Evolutionary conservation across 2,113 vertebrate genomes (phyloP), one percentile per base, ranked within the genome.

Genomic region (Struthio camelus): DNA sequence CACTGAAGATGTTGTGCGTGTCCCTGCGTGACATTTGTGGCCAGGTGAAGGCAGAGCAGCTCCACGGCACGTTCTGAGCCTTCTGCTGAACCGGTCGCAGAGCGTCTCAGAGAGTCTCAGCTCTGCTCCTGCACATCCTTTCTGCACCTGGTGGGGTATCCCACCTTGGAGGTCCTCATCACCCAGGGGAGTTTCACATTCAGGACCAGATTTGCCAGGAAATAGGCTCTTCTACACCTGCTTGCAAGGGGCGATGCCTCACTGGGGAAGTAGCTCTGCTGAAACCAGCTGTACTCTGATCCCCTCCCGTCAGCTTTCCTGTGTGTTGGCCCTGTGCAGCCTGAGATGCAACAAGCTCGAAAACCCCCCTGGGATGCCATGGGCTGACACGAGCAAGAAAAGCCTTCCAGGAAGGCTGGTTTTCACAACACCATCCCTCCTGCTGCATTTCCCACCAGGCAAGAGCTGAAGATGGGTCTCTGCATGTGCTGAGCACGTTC

Each of bases 81-180:
- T 2, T 25, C 27, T 53, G 70, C 50, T 20, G 20, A 59, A 34
- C 56, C 32, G 15, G 46, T 48, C 46, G 17, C 19, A 38, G 32
- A 44, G 32, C 4, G 0, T 14, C 67, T 51, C 83, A 0, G 89
- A 61, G 32, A 36, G 38, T 13, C 22, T 38, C 25, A 0, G 10
- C 10, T 28, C 36, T 8, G 27, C 25, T 77, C 46, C 64, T 6
- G 40, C 51, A 0, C 3, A 0, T 27, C 71, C 32, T 48, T 24
- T 23, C 20, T 3, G 2, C 13, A 1, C 0, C 2, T 2, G 1
- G 32, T 10, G n/a, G n/a, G n/a, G n/a, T n/a, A n/a, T n/a, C n/a
- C n/a, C n/a, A n/a, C n/a, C n/a, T n/a, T n/a, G n/a, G n/a, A n/a
- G n/a, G n/a, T n/a, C n/a, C n/a, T n/a, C n/a, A n/a, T n/a, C n/a